phyloP scores from a whole-genome alignment of 2,113 vertebrate species.

The Heliornis fulica region DNA sequence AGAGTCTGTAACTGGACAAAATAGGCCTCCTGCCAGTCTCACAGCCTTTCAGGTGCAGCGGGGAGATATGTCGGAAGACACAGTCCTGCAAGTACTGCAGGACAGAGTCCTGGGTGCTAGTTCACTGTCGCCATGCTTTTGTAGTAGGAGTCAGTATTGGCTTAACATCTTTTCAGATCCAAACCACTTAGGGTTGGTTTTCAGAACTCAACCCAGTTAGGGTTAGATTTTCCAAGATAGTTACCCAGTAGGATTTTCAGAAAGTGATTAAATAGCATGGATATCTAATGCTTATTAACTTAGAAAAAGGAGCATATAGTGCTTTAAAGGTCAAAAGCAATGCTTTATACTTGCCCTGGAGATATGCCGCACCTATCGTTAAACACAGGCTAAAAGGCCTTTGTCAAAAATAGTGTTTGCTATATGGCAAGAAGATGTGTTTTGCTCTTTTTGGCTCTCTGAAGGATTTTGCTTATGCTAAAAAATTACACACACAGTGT shows the following conservation, averaged over 20 bases:
- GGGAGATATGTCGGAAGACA: neutral
- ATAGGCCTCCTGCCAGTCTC: neutral
- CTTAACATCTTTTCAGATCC: neutral
- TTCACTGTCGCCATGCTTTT: neutral
- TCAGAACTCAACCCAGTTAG: neutral
- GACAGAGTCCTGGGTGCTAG: neutral
- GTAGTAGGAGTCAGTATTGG: neutral
- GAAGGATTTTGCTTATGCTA: neutral
- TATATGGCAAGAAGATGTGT: neutral
- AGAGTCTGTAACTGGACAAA: neutral
- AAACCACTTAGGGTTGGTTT: neutral
- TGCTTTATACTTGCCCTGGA: neutral
- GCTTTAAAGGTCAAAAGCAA: slow-evolving; percentile 10
- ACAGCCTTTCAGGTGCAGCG: neutral
- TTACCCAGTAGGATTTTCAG: neutral
- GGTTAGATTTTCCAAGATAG: neutral
- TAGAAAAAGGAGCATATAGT: neutral
- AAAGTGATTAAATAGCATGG: neutral
- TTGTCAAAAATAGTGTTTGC: neutral
- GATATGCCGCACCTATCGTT: neutral
- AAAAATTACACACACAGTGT: neutral
- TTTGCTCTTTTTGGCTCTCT: neutral
- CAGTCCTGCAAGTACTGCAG: neutral
- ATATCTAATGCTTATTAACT: neutral
- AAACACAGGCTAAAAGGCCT: neutral